phyloP scores from a whole-genome alignment of 2,797 vertebrate species.

The Crocodylus rhombifer region DNA sequence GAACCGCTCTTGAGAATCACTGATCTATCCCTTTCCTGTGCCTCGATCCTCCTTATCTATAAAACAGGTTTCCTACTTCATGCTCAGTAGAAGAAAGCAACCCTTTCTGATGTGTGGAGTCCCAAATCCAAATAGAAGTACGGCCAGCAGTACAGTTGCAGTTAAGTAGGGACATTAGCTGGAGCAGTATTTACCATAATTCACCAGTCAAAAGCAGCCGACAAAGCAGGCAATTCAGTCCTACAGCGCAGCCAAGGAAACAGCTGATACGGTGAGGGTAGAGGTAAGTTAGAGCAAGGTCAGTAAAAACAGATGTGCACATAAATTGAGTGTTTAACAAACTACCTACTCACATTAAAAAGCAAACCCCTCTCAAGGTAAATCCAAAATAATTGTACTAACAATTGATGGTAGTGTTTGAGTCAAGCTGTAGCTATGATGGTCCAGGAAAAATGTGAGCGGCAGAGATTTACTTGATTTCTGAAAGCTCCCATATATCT shows the following conservation, averaged over 20 bases:
- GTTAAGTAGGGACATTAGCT: background rate
- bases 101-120: background rate
- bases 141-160: background rate
- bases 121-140: background rate
- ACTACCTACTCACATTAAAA: background rate
- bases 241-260: background rate
- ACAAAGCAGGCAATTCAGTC: background rate
- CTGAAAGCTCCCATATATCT: no score
- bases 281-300: background rate
- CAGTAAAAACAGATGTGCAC: background rate
- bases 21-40: no score
- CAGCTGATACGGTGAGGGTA: background rate
- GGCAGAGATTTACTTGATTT: no score
- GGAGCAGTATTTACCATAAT: background rate
- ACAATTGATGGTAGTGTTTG: no score
- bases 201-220: background rate
- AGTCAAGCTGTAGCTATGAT: no score
- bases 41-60: no score
- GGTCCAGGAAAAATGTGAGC: no score
- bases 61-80: no score
- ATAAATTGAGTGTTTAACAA: background rate
- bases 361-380: background rate
- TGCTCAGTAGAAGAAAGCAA: background rate
- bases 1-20: no score
- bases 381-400: background rate